phyloP scores from a whole-genome alignment of 2,797 vertebrate species.

The Hyperoplus immaculatus region DNA sequence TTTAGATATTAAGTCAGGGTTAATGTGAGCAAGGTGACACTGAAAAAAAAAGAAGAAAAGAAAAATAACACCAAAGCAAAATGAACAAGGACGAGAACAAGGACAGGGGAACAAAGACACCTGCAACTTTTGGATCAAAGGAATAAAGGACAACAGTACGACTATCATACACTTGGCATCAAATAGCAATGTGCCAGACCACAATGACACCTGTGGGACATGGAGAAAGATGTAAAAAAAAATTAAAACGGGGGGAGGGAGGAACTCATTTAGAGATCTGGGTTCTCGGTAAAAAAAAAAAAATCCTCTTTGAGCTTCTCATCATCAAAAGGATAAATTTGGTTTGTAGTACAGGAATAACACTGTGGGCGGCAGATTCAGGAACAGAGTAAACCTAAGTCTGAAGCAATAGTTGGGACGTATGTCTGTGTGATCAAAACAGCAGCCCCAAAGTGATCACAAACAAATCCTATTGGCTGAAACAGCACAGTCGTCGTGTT shows the following conservation, averaged over 20 bases:
- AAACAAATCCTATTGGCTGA: slow-evolving; percentile 48
- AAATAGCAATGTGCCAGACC: slow-evolving; percentile 23
- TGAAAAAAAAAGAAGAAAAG: slow-evolving; percentile 3
- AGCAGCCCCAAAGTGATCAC: slow-evolving; percentile 55
- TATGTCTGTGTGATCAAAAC: slow-evolving; percentile 29
- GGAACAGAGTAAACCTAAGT: slow-evolving; percentile 38
- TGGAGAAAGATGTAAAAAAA: not conserved
- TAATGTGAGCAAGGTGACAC: slow-evolving; percentile 9
- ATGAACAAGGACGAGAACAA: slow-evolving; percentile 4
- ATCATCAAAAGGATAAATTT: slow-evolving; percentile 38
- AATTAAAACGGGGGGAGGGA: not conserved
- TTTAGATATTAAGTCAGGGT: not conserved
- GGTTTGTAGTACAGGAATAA: slow-evolving; percentile 25
- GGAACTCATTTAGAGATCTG: slow-evolving; percentile 15
- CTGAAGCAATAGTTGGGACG: slow-evolving; percentile 34
- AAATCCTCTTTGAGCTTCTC: slow-evolving; percentile 15
- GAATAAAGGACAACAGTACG: not conserved
- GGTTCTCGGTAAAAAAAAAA: slow-evolving; percentile 3
- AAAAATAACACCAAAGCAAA: slow-evolving; percentile 6
- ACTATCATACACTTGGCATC: slow-evolving; percentile 8
- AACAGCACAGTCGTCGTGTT: not conserved
- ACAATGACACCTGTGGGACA: slow-evolving; percentile 15
- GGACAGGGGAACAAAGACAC: slow-evolving; percentile 21
- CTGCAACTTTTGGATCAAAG: slow-evolving; percentile 21
- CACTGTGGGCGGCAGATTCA: slow-evolving; percentile 32